phyloP scores from a whole-genome alignment of 64 coral and sea anemone species.

The Cladopsammia gracilis region DNA sequence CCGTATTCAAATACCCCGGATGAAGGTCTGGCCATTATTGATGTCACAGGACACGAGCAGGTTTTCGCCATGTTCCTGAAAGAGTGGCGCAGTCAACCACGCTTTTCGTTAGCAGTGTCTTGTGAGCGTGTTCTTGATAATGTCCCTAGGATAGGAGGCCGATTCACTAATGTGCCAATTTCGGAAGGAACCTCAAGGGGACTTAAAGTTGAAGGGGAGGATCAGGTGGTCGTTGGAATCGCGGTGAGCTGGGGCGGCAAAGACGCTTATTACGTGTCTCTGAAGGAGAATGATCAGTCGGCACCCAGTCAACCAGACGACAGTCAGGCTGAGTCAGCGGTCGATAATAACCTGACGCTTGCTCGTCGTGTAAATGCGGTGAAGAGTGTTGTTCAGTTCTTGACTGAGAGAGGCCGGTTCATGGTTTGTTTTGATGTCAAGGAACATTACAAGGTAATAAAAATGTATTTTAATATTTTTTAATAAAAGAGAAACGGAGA shows the following conservation, averaged over 20 bases:
- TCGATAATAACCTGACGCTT: constrained; percentile 66
- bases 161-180: constrained; percentile 52
- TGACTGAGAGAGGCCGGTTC: constrained; percentile 25
- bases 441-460: constrained; percentile 78
- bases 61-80: constrained; percentile 67
- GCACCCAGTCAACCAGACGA: background rate
- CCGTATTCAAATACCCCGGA: constrained; percentile 14
- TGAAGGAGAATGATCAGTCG: constrained; percentile 59
- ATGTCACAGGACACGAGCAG: constrained; percentile 54
- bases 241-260: constrained; percentile 87
- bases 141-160: constrained; percentile 70
- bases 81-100: constrained; percentile 61
- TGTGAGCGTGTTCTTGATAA: constrained; percentile 45
- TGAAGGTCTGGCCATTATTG: constrained; percentile 51
- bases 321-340: constrained; percentile 74
- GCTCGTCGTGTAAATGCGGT: constrained; percentile 69
- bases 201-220: constrained; percentile 77
- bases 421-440: constrained; percentile 89
- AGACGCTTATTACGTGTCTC: constrained; percentile 87
- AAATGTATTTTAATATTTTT: too few relatives aligned
- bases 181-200: background rate
- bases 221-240: constrained; percentile 75
- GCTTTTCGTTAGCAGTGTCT: constrained; percentile 65
- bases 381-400: constrained; percentile 68
- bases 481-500: too few relatives aligned